Base-by-base conservation (phyloP, 2,797 vertebrate species). In the Percopsis omiscomaycus region DNA sequence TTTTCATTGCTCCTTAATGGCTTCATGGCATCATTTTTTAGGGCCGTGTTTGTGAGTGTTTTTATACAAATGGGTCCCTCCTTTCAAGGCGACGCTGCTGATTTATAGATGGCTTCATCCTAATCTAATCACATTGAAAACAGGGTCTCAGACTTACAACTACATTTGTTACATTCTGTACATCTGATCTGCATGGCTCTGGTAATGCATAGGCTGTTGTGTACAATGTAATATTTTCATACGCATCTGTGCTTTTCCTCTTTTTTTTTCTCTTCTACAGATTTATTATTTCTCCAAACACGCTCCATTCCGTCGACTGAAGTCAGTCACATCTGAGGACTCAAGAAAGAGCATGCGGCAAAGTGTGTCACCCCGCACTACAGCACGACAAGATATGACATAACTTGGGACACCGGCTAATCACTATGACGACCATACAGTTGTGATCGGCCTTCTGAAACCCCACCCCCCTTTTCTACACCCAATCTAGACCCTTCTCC, bases 401-500 rank as follows among this genome's bases (percentile, higher is more conserved):
- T 61, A 64, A 80, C 57, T 83, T 80, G 86, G 85, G 61, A 70
- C 79, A 77, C 75, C 56, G 90, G 78, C 77, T 89, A 79, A 84
- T 77, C 61, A 71, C 58, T 74, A 86, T 68, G 78, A 88, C 73
- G 73, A 70, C 74, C 81, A 66, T 49, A 75, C 70, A 77, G 81
- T 86, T 87, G 85, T 92, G 83, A 91, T 78, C 77, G 74, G 64
- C 64, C 62, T 70, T 74, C 73, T 78, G 61, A 86, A 79, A 64
- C 65, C 73, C 68, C 78, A 50, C 14, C 50, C 68, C 78, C 61
- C 10, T 73, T 80, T 79, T 85, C 65, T 61, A 51, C 47, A 75
- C 77, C 80, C 69, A 56, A 70, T 63, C 73, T 49, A 13, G 58
- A 73, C 67, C 80, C 64, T 52, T 71, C 3, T 79, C 60, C 68